Evolutionary conservation across 2,113 vertebrate species (phyloP).

Genomic region (Balaenoptera acutorostrata): DNA sequence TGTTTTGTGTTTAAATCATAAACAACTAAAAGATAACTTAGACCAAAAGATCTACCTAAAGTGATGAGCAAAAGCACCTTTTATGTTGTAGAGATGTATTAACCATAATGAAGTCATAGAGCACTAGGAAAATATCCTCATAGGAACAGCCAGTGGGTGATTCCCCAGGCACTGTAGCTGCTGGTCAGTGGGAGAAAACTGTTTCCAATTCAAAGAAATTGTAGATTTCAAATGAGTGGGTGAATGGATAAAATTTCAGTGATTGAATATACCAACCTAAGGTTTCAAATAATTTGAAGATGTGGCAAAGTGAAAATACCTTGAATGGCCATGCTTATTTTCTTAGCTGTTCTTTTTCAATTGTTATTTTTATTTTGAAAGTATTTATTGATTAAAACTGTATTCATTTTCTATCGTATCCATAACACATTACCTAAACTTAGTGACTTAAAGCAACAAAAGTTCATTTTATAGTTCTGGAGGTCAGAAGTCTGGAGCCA

Average conservation of each 20-base stretch:
- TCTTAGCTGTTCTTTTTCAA: not conserved
- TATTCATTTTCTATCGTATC: not conserved
- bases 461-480: not conserved
- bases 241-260: not conserved
- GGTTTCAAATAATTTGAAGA: not conserved
- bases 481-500: not conserved
- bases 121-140: conserved; percentile 20
- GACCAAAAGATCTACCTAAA: not conserved
- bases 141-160: not conserved
- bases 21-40: not conserved
- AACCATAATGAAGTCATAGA: not conserved
- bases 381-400: not conserved
- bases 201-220: not conserved
- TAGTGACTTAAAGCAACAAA: not conserved
- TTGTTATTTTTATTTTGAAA: not conserved
- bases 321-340: not conserved
- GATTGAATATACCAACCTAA: not conserved
- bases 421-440: not conserved
- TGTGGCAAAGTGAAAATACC: not conserved
- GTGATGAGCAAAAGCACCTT: not conserved
- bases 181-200: conserved; percentile 5
- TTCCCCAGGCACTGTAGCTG: not conserved
- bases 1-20: not conserved
- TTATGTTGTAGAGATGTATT: not conserved
- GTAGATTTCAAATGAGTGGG: not conserved